Conservation (phyloP, 2,888 invertebrate species). For the Mimumesa dahlbomi region DNA sequence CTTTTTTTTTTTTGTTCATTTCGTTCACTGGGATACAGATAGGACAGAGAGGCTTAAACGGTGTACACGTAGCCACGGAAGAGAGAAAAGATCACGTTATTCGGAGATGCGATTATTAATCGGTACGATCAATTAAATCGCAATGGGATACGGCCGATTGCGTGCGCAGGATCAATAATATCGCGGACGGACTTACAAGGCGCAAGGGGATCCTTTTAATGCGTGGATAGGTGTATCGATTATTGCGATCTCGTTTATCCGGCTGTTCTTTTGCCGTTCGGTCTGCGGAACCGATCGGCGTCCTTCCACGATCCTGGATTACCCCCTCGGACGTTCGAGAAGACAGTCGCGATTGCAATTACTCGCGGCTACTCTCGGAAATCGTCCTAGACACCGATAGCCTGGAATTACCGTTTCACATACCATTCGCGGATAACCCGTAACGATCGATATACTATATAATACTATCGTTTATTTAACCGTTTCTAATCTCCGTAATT, state of each 20-base stretch:
- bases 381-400: slow-evolving; percentile 28
- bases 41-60: background rate
- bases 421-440: too few species aligned
- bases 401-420: too few species aligned
- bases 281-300: slow-evolving; percentile 11
- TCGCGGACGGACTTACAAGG: slow-evolving; percentile 66
- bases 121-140: slow-evolving; percentile 78
- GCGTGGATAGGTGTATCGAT: slow-evolving; percentile 73
- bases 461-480: too few species aligned
- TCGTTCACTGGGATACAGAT: too few species aligned
- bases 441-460: too few species aligned
- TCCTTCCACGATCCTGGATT: slow-evolving; percentile 55
- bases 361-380: slow-evolving; percentile 31
- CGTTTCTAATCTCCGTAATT: too few species aligned
- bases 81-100: slow-evolving; percentile 63
- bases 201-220: slow-evolving; percentile 69
- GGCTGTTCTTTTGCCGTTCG: slow-evolving; percentile 43
- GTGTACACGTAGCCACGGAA: slow-evolving; percentile 15
- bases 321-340: slow-evolving; percentile 15
- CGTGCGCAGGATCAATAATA: slow-evolving; percentile 74
- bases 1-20: too few species aligned
- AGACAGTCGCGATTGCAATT: slow-evolving; percentile 34
- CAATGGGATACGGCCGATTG: slow-evolving; percentile 75
- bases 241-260: slow-evolving; percentile 67
- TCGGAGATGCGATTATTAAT: slow-evolving; percentile 77